Conservation (phyloP, 2,888 invertebrate species). For the Drosophila nigricruria region DNA sequence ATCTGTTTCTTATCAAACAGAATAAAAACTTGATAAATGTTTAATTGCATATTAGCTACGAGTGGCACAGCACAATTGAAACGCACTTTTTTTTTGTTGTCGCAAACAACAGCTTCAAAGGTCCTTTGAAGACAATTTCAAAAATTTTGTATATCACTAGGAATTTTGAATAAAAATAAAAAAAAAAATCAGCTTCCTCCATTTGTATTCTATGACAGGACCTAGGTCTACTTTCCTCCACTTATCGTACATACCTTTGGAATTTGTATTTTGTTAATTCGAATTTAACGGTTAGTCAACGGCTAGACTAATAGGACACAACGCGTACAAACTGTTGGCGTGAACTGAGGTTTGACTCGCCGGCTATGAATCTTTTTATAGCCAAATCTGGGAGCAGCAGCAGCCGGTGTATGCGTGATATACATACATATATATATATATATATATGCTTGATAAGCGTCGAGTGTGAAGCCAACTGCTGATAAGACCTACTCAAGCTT, state of each 20-base stretch:
- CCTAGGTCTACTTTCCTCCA: not conserved
- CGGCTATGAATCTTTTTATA: conserved; percentile 60
- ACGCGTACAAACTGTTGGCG: conserved; percentile 35
- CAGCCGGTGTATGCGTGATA: conserved; percentile 39
- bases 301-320: conserved; percentile 36
- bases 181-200: not conserved
- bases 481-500: conserved; percentile 35
- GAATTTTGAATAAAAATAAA: not conserved
- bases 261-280: conserved; percentile 6
- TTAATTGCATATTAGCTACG: not conserved
- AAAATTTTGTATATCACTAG: too few species aligned
- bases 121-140: not conserved
- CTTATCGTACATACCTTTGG: conserved; percentile 38
- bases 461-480: conserved; percentile 11
- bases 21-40: not conserved
- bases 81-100: not conserved
- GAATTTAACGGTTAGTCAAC: conserved; percentile 1
- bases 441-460: conserved; percentile 56
- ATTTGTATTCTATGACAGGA: not conserved
- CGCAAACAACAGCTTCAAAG: too few species aligned
- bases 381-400: conserved; percentile 42
- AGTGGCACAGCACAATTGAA: not conserved
- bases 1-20: conserved; percentile 8
- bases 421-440: conserved; percentile 29
- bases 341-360: conserved; percentile 48